Evolutionary conservation across 2,113 vertebrate genomes (phyloP), one percentile per base, ranked within the genome.

Genomic region (Psittacula cyanocephala): DNA sequence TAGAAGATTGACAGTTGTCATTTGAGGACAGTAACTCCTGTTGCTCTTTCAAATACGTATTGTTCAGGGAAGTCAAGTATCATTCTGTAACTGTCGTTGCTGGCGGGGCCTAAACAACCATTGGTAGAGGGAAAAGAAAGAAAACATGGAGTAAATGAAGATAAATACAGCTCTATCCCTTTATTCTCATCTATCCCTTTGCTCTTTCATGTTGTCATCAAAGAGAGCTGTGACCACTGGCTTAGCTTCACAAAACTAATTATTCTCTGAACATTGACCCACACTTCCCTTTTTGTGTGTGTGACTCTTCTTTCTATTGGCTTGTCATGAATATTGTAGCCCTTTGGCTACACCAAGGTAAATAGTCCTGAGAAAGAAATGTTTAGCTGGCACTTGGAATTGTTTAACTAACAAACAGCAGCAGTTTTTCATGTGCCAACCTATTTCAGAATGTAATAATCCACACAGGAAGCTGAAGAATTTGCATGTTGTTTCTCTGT

Each of bases 161-260:
- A 92, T 71, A 78, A 93, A 79, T 72, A n/a, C 53, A 50, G 37
- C 52, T 35, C 67, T 69, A 29, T 72, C 39, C 77, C 80, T 91
- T 72, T 78, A 27, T 81, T 92, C 59, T 86, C 81, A 13, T 52
- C 74, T 79, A 49, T 27, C 75, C 43, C 63, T 67, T 27, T 3
- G 2, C 68, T 64, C 76, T 90, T 94, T 91, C 55, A 86, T 96
- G 55, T 94, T 84, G n/a, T 79, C 88, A 86, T 96, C 72, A 96
- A 50, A 96, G 74, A 18, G 35, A 91, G 39, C 41, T 7, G 35
- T 47, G 70, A 80, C 62, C 90, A 37, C 81, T 95, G 92, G 57
- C 93, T 93, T 37, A 55, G 81, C 84, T 87, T 93, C 91, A 88
- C 89, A 71, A 89, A 93, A 72, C 0, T 3, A 35, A 76, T 91